Conservation (phyloP, 2,113 vertebrate genomes). For the Ptyas mucosa region DNA sequence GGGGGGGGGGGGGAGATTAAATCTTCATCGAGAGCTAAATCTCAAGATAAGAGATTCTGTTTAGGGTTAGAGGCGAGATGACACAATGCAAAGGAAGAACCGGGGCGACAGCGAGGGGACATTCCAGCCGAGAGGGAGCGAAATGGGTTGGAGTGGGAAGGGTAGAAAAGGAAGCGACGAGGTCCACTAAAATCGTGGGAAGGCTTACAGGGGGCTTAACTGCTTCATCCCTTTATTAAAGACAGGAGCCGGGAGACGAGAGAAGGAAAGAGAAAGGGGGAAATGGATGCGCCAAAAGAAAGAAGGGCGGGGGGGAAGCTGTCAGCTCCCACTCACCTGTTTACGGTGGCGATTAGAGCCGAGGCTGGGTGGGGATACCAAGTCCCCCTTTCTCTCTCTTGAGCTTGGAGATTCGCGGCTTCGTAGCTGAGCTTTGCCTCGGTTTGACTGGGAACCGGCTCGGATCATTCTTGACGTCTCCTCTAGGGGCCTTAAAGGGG, state of each 20-base stretch:
- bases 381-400: not conserved
- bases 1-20: too few species aligned
- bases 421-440: not conserved
- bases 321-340: slow-evolving; percentile 1
- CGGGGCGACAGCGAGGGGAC: not conserved
- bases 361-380: not conserved
- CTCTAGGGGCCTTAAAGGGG: slow-evolving; percentile 43
- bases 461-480: slow-evolving; percentile 20
- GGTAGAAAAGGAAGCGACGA: not conserved
- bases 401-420: not conserved
- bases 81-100: not conserved
- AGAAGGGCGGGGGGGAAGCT: too few species aligned
- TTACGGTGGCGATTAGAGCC: not conserved
- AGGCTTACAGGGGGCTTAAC: not conserved
- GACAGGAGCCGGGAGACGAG: not conserved
- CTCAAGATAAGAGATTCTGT: not conserved
- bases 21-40: not conserved
- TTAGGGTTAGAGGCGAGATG: not conserved
- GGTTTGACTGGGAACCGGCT: not conserved
- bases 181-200: not conserved
- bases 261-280: too few species aligned
- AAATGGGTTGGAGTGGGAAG: not conserved
- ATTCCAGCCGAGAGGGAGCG: not conserved
- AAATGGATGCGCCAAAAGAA: not conserved
- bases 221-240: not conserved